phyloP scores from a whole-genome alignment of 2,797 vertebrate species.

The Otolemur crassicaudatus region DNA sequence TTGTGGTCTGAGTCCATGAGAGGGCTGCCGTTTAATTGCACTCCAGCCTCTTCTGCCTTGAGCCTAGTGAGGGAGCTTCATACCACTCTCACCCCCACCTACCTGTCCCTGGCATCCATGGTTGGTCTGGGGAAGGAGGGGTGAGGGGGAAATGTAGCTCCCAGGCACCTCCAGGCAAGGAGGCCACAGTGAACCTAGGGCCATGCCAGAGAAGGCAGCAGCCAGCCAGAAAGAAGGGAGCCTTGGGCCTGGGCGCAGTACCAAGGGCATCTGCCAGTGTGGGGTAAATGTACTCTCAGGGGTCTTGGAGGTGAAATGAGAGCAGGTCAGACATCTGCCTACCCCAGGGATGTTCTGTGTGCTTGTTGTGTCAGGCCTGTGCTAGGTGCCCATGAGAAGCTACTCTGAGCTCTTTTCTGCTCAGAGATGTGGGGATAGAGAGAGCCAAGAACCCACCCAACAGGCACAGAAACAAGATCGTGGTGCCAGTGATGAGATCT shows the following conservation, averaged over 20 bases:
- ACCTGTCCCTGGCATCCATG: not conserved
- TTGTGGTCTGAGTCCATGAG: not conserved
- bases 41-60: not conserved
- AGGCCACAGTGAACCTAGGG: not conserved
- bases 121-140: not conserved
- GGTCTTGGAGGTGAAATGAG: not conserved
- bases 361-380: not conserved
- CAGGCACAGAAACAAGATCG: not conserved
- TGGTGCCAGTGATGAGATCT: not conserved
- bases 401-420: not conserved
- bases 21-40: not conserved
- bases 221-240: not conserved
- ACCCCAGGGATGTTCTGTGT: not conserved
- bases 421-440: not conserved
- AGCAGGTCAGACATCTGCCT: not conserved
- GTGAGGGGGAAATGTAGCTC: not conserved
- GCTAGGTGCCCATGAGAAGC: not conserved
- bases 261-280: not conserved
- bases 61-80: not conserved
- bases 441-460: not conserved
- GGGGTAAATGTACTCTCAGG: not conserved
- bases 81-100: not conserved
- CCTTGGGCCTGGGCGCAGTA: not conserved
- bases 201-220: not conserved
- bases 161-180: not conserved